phyloP scores from a whole-genome alignment of 2,113 vertebrate genomes.

The Peromyscus leucopus region DNA sequence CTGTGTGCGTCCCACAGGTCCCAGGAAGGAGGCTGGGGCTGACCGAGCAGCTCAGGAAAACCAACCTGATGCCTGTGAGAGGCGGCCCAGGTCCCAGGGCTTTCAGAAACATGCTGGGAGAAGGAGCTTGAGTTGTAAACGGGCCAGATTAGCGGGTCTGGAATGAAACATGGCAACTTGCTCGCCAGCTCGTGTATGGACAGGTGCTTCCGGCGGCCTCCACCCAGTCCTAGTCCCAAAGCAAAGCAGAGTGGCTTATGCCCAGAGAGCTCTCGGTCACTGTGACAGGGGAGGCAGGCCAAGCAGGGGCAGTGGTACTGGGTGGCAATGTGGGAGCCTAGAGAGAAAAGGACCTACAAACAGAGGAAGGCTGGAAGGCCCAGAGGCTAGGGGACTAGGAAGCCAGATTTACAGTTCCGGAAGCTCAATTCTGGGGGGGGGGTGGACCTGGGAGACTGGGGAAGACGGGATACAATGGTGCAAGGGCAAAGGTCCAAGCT shows the following conservation, averaged over 20 bases:
- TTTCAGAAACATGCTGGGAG: background rate
- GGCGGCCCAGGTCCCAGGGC: background rate
- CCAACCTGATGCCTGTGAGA: background rate
- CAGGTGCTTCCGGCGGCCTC: background rate
- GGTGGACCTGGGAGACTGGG: background rate
- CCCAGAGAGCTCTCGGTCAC: conserved; percentile 27
- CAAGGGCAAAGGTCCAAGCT: background rate
- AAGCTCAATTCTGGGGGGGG: background rate
- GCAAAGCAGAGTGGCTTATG: background rate
- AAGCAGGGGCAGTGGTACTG: background rate
- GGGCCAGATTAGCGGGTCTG: background rate
- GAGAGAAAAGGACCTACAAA: background rate
- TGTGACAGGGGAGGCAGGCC: background rate
- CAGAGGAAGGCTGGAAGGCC: background rate
- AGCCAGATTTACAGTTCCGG: background rate
- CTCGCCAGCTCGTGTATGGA: background rate
- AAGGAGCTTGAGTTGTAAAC: background rate
- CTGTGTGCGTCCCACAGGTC: background rate
- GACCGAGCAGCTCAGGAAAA: background rate
- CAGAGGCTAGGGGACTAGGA: background rate
- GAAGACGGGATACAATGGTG: background rate
- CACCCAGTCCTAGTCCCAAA: background rate
- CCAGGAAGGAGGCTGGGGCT: background rate
- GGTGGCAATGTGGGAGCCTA: background rate
- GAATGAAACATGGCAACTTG: background rate